Conservation (phyloP, 2,797 vertebrate species). For the Myripristis jacobus region DNA sequence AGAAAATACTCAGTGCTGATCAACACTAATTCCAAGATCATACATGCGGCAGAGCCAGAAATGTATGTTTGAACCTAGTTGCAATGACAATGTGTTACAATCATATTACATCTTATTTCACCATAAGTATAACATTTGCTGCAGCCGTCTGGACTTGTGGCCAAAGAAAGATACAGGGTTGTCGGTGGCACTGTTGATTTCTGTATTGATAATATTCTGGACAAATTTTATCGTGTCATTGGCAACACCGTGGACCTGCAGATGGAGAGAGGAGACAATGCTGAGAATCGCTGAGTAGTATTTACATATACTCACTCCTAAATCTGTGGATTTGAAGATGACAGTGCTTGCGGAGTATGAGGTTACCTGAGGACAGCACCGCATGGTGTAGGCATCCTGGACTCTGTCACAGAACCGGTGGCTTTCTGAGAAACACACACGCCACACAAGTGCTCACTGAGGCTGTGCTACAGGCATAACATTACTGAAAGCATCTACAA, state of each 20-base stretch:
- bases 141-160: background rate
- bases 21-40: no score
- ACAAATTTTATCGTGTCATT: slow-evolving; percentile 97
- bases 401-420: slow-evolving; percentile 97
- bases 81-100: background rate
- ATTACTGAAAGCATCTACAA: background rate
- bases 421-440: slow-evolving; percentile 86
- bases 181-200: slow-evolving; percentile 98
- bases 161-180: slow-evolving; percentile 94
- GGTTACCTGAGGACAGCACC: slow-evolving; percentile 97
- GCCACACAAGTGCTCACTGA: background rate
- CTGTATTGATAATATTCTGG: slow-evolving; percentile 93
- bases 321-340: background rate
- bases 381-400: slow-evolving; percentile 97
- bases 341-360: slow-evolving; percentile 8
- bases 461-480: background rate
- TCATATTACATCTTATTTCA: slow-evolving; percentile 1
- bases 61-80: no score
- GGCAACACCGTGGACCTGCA: slow-evolving; percentile 92
- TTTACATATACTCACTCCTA: background rate
- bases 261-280: slow-evolving; percentile 3
- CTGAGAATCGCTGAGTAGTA: slow-evolving; percentile 5
- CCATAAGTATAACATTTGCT: background rate
- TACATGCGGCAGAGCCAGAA: no score
- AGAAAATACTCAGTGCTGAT: slow-evolving; percentile 52